Base-by-base conservation (phyloP, 2,113 vertebrate genomes). In the Sebastes fasciatus region DNA sequence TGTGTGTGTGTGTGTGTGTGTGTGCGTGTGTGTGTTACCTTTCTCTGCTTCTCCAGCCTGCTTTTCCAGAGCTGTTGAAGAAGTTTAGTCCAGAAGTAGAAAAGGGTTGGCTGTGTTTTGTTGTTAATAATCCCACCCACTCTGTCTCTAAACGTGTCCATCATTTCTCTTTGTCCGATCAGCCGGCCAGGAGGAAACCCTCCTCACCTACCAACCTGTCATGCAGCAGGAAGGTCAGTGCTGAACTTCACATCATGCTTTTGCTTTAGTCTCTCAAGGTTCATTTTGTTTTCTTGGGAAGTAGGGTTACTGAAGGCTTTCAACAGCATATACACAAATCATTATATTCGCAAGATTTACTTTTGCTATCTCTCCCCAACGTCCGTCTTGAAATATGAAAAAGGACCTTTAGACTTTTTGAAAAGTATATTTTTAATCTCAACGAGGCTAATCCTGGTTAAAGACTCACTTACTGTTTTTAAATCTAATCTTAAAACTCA, bases 161-260 rank as follows among this genome's bases (percentile, higher is more conserved):
- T 82, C 4, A 77, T 75, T 77, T 89, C 64, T 90, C 13, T 91
- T 79, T 89, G 42, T 92, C 91, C 85, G 49, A 65, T 77, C 93
- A 99, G 98, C 96, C 93, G 97, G 97, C 86, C 97, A 97, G 92
- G 98, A 99, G 90, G 98, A 99, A 73, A 96, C 95, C 19, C 92
- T 98, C 60, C 95, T 99, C 65, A 99, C 97, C 46, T 99, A 99
- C 74, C 97, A 99, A 86, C 96, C 97, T 14, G 98, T 99, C 88
- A 96, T 96, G 84, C 98, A 99, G 73, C 98, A 98, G 92, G 98
- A 99, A 98, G 98, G 98, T 99, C 91, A 92, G 97, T 88, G 34
- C 34, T 64, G 40, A 11, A 26, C 19, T 75, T 19, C 1, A 54
- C 23, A 19, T 79, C 1, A 5, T 23, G 1, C 26, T 7, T 77